Evolutionary conservation across 1,140 invertebrate species (phyloP).

Genomic region (Nymphalis io): DNA sequence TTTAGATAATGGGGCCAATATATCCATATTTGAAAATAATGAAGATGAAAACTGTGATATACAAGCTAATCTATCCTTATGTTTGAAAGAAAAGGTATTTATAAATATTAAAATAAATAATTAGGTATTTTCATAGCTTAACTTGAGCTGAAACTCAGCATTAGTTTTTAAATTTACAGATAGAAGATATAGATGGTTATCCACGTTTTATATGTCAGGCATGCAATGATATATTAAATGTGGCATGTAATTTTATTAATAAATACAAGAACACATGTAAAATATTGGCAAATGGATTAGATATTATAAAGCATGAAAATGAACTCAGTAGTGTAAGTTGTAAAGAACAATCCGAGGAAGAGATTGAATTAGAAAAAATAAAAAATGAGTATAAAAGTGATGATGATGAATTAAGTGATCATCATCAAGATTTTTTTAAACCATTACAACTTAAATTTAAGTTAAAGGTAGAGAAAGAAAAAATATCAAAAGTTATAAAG

Average conservation of each 20-base stretch:
- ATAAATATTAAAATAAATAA: background rate
- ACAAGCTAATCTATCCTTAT: constrained; percentile 50
- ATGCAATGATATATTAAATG: constrained; percentile 56
- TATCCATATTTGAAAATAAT: constrained; percentile 58
- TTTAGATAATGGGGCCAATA: constrained; percentile 53
- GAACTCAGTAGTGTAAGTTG: constrained; percentile 34
- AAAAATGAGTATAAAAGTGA: constrained; percentile 47
- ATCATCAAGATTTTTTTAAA: constrained; percentile 37
- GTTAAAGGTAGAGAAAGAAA: constrained; percentile 34
- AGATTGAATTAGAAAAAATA: constrained; percentile 47
- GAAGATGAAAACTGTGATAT: constrained; percentile 38
- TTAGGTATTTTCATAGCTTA: background rate
- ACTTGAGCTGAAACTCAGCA: background rate
- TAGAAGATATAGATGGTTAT: constrained; percentile 64
- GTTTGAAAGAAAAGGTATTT: constrained; percentile 59
- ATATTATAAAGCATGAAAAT: constrained; percentile 58
- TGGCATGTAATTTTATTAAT: constrained; percentile 55
- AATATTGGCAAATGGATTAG: constrained; percentile 53
- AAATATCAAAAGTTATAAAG: constrained; percentile 20
- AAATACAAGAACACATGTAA: constrained; percentile 60
- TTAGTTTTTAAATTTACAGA: constrained; percentile 48
- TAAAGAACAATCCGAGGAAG: constrained; percentile 37
- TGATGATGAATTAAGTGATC: constrained; percentile 39
- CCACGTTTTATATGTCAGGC: constrained; percentile 60
- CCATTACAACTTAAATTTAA: constrained; percentile 43